phyloP scores from a whole-genome alignment of 2,888 invertebrate species.

The Agrypnus murinus region DNA sequence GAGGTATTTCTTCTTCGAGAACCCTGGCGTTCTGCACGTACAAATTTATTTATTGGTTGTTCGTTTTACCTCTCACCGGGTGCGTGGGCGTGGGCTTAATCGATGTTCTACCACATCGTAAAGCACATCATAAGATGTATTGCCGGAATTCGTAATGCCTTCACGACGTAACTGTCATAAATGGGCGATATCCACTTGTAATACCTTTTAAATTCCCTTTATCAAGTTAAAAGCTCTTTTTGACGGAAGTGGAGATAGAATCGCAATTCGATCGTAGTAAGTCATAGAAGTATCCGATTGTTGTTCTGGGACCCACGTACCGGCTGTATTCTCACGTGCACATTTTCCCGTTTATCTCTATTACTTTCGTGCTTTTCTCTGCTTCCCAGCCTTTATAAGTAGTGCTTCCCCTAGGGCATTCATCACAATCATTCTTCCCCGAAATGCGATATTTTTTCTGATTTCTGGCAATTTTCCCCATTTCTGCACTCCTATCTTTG shows the following conservation, averaged over 20 bases:
- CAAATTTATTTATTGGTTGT: conserved; percentile 36
- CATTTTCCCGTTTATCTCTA: conserved; percentile 60
- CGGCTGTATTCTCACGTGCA: conserved; percentile 56
- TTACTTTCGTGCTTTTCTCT: conserved; percentile 55
- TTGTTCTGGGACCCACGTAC: conserved; percentile 49
- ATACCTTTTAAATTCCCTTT: conserved; percentile 32
- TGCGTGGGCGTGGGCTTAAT: conserved; percentile 39
- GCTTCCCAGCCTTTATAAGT: conserved; percentile 54
- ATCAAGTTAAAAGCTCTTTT: conserved; percentile 33
- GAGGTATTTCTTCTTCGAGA: conserved; percentile 15
- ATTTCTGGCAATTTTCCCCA: conserved; percentile 54
- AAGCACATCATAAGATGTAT: conserved; percentile 31
- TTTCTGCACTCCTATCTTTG: conserved; percentile 40
- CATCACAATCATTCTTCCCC: conserved; percentile 61
- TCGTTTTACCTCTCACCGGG: conserved; percentile 37
- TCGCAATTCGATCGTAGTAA: conserved; percentile 41
- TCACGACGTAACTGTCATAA: conserved; percentile 25
- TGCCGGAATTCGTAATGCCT: conserved; percentile 29
- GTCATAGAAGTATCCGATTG: conserved; percentile 48
- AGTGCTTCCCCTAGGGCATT: conserved; percentile 57
- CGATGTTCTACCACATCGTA: conserved; percentile 36
- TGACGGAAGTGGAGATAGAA: conserved; percentile 35
- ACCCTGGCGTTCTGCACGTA: conserved; percentile 31
- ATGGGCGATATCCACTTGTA: conserved; percentile 26
- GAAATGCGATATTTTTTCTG: conserved; percentile 60